These are phyloP conservation scores for Aspidiotus destructor DNA, from an alignment of 2,888 invertebrate species.

Conservation along the genomic window DNA sequence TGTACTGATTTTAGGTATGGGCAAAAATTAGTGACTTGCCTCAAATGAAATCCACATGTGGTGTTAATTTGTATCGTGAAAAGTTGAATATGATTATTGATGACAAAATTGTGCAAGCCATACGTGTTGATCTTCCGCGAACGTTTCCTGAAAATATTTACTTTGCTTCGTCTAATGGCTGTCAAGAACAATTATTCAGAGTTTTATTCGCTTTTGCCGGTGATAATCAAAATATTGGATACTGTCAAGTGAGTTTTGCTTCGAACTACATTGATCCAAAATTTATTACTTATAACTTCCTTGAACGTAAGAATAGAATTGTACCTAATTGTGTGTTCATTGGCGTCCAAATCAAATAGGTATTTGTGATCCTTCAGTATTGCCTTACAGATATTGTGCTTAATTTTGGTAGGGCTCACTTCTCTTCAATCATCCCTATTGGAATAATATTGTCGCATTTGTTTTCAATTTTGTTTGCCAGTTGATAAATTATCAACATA, in stretches of 20 bases:
- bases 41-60: conserved; percentile 51
- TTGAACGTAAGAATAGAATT: too few relatives aligned
- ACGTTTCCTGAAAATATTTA: conserved; percentile 94
- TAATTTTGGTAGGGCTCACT: too few relatives aligned
- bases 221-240: conserved; percentile 76
- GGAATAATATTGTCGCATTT: too few relatives aligned
- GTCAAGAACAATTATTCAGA: conserved; percentile 69
- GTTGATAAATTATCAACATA: too few relatives aligned
- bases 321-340: too few relatives aligned
- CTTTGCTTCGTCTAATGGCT: conserved; percentile 65
- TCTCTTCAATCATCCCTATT: too few relatives aligned
- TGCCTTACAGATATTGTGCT: too few relatives aligned
- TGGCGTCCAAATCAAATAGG: too few relatives aligned
- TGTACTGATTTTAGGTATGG: conserved; percentile 54
- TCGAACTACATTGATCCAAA: too few relatives aligned
- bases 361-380: too few relatives aligned
- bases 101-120: conserved; percentile 63
- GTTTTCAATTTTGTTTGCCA: too few relatives aligned
- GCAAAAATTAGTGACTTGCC: conserved; percentile 75
- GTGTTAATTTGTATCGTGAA: conserved; percentile 44
- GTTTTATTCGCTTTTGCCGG: conserved; percentile 81
- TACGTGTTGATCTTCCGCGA: conserved; percentile 79
- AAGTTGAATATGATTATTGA: conserved; percentile 61
- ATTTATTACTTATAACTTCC: too few relatives aligned
- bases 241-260: conserved; percentile 58